phyloP scores from a whole-genome alignment of 2,113 vertebrate species.

The Indicator indicator region DNA sequence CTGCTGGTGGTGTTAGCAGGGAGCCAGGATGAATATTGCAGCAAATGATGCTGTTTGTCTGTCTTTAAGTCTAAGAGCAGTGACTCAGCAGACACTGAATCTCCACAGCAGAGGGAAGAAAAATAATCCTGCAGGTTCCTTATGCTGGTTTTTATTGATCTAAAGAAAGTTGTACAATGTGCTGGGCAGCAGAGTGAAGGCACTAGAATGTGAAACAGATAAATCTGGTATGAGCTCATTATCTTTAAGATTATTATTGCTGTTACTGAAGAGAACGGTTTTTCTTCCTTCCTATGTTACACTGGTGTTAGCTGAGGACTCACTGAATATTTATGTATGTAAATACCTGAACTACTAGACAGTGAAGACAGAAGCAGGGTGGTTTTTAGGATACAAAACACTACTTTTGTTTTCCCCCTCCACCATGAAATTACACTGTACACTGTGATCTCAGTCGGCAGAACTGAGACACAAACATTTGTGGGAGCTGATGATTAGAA shows the following conservation, averaged over 20 bases:
- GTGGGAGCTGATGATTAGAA: conserved; percentile 17
- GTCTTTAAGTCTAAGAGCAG: background rate
- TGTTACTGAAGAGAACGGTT: background rate
- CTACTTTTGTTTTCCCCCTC: background rate
- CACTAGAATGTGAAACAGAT: background rate
- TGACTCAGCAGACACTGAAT: conserved; percentile 23
- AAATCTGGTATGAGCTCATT: background rate
- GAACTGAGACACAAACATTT: conserved; percentile 19
- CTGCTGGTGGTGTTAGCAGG: background rate
- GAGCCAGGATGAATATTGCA: background rate
- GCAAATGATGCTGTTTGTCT: background rate
- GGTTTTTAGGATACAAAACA: background rate
- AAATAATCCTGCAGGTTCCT: background rate
- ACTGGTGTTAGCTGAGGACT: background rate
- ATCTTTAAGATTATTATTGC: background rate
- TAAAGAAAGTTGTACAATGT: background rate
- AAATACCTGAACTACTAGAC: background rate
- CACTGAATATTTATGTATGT: conserved; percentile 29
- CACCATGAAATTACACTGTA: background rate
- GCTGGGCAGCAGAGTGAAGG: background rate
- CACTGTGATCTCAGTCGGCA: conserved; percentile 22
- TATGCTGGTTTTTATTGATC: background rate
- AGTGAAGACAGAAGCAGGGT: background rate
- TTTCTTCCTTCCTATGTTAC: background rate
- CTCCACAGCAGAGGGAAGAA: background rate